A percentile compares a stretch with the other conserved stretches of the same genome.
These are phyloP conservation scores for Urosaurus nigricauda DNA, from an alignment of 2,797 vertebrate genomes.

Conservation along the genomic window DNA sequence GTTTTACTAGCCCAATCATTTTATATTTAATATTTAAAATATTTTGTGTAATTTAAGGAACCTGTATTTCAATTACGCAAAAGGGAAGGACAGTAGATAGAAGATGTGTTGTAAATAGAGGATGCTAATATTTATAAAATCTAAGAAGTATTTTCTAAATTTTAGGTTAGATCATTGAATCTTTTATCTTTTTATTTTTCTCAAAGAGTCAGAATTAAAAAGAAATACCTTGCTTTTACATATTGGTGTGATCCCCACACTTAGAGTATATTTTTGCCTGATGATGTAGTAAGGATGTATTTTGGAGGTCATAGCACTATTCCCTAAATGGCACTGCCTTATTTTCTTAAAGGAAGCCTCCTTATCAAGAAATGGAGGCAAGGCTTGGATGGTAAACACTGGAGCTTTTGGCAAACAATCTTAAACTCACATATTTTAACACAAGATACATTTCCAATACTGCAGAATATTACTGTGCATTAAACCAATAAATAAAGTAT, in stretches of 20 bases:
- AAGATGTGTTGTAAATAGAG: slow-evolving; percentile 79
- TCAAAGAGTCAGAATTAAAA: slow-evolving; percentile 72
- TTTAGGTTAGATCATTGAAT: slow-evolving; percentile 73
- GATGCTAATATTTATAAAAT: slow-evolving; percentile 77
- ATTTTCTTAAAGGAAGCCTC: slow-evolving; percentile 68
- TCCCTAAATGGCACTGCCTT: slow-evolving; percentile 80
- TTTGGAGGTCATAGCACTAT: slow-evolving; percentile 72
- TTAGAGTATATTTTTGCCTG: slow-evolving; percentile 70
- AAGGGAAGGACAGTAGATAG: slow-evolving; percentile 68
- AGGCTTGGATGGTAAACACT: slow-evolving; percentile 61
- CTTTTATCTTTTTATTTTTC: slow-evolving; percentile 76
- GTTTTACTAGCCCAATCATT: slow-evolving; percentile 60
- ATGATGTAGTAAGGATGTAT: slow-evolving; percentile 57
- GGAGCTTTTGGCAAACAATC: slow-evolving; percentile 58
- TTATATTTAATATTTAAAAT: slow-evolving; percentile 60
- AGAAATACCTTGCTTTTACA: slow-evolving; percentile 64
- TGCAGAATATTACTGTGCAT: slow-evolving; percentile 71
- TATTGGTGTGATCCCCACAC: slow-evolving; percentile 71
- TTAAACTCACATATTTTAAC: slow-evolving; percentile 66
- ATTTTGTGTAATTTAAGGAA: slow-evolving; percentile 71
- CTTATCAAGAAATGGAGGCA: not conserved
- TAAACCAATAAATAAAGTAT: slow-evolving; percentile 54
- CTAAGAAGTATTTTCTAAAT: slow-evolving; percentile 77
- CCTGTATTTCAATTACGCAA: slow-evolving; percentile 67
- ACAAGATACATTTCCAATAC: slow-evolving; percentile 57